These are phyloP conservation scores for Lampropteryx suffumata DNA, from an alignment of 2,888 invertebrate genomes.

Conservation along the genomic window DNA sequence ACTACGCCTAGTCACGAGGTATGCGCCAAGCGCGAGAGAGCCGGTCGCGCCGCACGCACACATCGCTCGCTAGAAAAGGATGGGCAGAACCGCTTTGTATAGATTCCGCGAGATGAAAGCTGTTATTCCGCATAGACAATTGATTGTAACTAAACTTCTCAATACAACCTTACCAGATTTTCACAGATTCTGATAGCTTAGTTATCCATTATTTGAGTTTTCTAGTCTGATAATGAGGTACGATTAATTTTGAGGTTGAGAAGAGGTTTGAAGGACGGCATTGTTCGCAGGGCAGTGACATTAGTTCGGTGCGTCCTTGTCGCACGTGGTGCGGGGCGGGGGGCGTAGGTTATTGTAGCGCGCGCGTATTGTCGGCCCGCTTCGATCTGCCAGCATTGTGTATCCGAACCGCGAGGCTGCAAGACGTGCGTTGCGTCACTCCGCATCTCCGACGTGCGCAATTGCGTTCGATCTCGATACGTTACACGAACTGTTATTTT, in stretches of 20 bases:
- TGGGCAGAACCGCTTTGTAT: conserved; percentile 77
- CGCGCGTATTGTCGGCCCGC: conserved; percentile 80
- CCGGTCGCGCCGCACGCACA: conserved; percentile 63
- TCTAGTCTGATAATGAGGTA: conserved; percentile 39
- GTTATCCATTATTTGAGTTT: conserved; percentile 14
- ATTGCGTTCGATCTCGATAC: conserved; percentile 63
- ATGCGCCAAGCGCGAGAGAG: conserved; percentile 60
- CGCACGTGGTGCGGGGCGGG: conserved; percentile 71
- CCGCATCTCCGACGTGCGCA: conserved; percentile 38
- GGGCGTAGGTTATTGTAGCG: conserved; percentile 79
- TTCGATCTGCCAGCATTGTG: conserved; percentile 83
- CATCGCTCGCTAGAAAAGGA: conserved; percentile 76
- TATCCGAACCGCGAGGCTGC: conserved; percentile 62
- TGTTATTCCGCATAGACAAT: conserved; percentile 79
- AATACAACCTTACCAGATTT: conserved; percentile 51
- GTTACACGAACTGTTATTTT: conserved; percentile 51
- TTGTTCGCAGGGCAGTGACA: conserved; percentile 82
- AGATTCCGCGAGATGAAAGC: conserved; percentile 73
- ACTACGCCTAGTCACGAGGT: conserved; percentile 60
- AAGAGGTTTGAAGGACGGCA: conserved; percentile 66
- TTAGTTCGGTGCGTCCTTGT: conserved; percentile 80
- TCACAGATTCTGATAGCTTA: conserved; percentile 22
- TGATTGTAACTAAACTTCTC: conserved; percentile 63
- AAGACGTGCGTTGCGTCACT: conserved; percentile 63
- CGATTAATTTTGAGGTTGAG: conserved; percentile 49